These are phyloP conservation scores for Sus cebifrons DNA, from an alignment of 2,797 vertebrate species.

Conservation along the genomic window DNA sequence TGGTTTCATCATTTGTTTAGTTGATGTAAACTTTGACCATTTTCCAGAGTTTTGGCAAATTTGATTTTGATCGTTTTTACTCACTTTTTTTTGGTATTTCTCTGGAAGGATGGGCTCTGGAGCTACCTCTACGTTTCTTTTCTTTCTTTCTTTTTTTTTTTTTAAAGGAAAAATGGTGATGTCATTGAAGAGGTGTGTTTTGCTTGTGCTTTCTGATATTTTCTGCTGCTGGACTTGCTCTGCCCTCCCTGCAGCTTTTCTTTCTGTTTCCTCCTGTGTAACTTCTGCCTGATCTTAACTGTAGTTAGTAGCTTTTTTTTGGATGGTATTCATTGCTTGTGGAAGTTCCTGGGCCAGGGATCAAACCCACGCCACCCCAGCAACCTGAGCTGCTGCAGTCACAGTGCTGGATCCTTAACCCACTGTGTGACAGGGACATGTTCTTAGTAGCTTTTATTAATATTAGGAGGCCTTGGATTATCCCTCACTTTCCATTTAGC, in stretches of 20 bases:
- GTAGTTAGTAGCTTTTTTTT: not conserved
- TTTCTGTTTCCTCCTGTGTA: not conserved
- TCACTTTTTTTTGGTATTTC: not conserved
- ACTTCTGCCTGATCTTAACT: not conserved
- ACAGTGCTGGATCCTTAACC: no score
- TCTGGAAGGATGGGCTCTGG: not conserved
- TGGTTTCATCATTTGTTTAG: conserved; percentile 4
- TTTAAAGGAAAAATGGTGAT: not conserved
- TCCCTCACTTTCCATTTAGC: not conserved
- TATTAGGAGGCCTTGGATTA: conserved; percentile 6
- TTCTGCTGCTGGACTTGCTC: not conserved
- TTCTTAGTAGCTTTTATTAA: not conserved
- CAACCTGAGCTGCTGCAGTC: no score
- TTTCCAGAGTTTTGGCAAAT: conserved; percentile 12
- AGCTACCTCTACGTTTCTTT: not conserved
- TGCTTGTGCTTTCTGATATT: not conserved
- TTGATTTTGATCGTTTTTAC: not conserved
- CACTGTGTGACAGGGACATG: no score
- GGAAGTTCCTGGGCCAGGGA: no score
- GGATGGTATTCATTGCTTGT: no score
- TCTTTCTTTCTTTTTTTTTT: not conserved
- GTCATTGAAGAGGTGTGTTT: not conserved
- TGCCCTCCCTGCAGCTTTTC: not conserved
- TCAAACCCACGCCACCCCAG: no score
- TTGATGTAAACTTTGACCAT: not conserved